Base-by-base conservation (phyloP, 2,888 invertebrate genomes). In the Strigamia transsilvanica region DNA sequence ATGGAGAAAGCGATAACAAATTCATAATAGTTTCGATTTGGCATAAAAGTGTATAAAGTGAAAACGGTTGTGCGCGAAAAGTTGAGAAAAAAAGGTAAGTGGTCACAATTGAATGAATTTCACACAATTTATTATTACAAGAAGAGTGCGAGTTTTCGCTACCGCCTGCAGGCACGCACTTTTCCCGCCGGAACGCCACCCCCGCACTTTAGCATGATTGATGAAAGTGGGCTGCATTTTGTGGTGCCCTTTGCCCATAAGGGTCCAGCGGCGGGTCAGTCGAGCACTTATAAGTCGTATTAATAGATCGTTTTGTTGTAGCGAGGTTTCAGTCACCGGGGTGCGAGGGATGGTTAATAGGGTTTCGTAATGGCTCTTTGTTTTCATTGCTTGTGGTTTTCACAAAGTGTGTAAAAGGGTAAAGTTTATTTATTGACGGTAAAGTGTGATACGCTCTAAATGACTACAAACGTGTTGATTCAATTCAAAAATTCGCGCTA, bases 101-200 rank as follows among this genome's bases (percentile, higher is more conserved):
- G 56, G 56, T 56, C 56, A 56, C 56, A 56, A 56, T 56, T 18
- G 56, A 56, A 56, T 56, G 56, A 56, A 56, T 56, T 56, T 56
- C 56, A 56, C 56, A 46, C 46, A 56, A n/a, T 56, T 56, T 56
- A 56, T 56, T 56, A 56, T 56, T 56, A 56, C 56, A 56, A 56
- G 56, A 56, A 21, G 18, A 18, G 18, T 56, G n/a, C 56, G 56
- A 56, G 51, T 56, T 56, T 56, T 56, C 56, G 21, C n/a, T 56
- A 56, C 56, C 56, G 56, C 56, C 56, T 56, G 56, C 56, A 56
- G 56, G n/a, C 56, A 56, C 56, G 56, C 56, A 56, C 56, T 56
- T 56, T 56, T 56, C 56, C 56, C 56, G 56, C 56, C 56, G 56
- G 56, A 56, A 56, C 56, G 56, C 56, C 56, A 56, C 56, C 56